A percentile compares a stretch with the other conserved stretches of the same genome.
Conservation (phyloP, 2,113 vertebrate genomes). For the Myocastor coypus region DNA sequence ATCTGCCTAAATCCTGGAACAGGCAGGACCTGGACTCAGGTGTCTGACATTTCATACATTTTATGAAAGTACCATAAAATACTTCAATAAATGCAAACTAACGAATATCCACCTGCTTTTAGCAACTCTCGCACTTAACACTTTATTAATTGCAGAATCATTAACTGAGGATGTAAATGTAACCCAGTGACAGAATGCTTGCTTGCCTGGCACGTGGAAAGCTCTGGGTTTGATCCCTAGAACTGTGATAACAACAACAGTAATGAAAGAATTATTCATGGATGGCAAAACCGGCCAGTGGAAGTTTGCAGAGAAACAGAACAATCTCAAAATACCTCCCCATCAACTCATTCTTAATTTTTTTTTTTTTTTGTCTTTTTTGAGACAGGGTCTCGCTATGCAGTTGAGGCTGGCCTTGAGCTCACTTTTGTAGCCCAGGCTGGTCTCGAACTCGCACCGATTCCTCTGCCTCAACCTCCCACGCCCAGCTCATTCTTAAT, state of each 20-base stretch:
- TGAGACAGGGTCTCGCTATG: no score
- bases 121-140: neutral
- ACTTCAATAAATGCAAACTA: neutral
- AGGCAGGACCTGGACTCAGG: neutral
- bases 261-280: neutral
- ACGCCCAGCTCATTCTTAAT: neutral
- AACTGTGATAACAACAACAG: neutral
- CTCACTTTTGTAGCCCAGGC: no score
- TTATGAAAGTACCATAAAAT: conserved; percentile 2
- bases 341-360: neutral
- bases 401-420: no score
- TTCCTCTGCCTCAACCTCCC: no score
- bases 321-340: neutral
- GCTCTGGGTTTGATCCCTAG: neutral
- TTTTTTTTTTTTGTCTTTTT: no score
- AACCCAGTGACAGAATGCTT: neutral
- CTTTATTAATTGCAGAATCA: neutral
- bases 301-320: conserved; percentile 14
- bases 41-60: neutral
- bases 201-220: neutral
- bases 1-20: neutral
- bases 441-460: no score
- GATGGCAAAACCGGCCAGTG: neutral
- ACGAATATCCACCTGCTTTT: neutral
- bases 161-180: neutral